Percentiles rank a stretch among this genome's conserved stretches.
phyloP scores from a whole-genome alignment of 2,888 invertebrate genomes.

The Lamellibrachia columna region DNA sequence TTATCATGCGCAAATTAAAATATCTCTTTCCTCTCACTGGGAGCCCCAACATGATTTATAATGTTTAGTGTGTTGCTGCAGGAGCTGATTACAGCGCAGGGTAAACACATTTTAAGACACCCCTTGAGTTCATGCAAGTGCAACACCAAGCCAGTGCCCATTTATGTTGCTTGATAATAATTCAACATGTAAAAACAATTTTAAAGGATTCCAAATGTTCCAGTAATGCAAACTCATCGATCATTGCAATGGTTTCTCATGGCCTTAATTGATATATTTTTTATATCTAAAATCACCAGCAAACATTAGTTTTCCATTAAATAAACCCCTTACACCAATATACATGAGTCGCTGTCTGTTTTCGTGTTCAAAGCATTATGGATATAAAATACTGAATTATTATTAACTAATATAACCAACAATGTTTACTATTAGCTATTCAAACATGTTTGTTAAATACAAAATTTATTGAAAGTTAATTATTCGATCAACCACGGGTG shows the following conservation, averaged over 20 bases:
- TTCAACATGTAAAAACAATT: not conserved
- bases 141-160: not conserved
- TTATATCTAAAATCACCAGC: too few species aligned
- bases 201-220: slow-evolving; percentile 3
- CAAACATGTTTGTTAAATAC: not conserved
- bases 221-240: not conserved
- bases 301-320: too few species aligned
- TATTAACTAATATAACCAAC: too few species aligned
- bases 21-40: not conserved
- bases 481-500: not conserved
- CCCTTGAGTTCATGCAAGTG: not conserved
- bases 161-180: not conserved
- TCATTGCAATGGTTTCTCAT: not conserved
- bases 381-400: too few species aligned
- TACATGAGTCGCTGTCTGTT: too few species aligned
- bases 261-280: not conserved
- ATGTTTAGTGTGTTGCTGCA: not conserved
- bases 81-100: not conserved
- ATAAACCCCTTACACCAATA: too few species aligned
- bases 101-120: slow-evolving; percentile 13
- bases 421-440: too few species aligned
- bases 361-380: too few species aligned
- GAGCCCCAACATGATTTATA: not conserved
- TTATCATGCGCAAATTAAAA: not conserved
- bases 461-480: not conserved